Percentiles rank a stretch among this genome's conserved stretches.
Conservation (phyloP, 1,140 invertebrate species). For the Oncopodura yosiiana region DNA sequence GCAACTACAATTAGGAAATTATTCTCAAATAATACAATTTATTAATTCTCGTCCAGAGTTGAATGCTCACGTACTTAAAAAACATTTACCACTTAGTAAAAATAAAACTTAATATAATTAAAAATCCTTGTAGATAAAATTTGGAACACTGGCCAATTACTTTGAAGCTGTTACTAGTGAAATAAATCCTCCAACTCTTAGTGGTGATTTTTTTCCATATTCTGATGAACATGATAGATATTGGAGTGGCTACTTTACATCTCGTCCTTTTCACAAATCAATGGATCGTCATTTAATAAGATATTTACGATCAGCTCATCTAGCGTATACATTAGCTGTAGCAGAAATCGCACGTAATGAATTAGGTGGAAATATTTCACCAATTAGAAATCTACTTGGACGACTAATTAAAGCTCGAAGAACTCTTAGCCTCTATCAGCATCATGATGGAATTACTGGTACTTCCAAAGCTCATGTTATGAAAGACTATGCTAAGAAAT, state of each 20-base stretch:
- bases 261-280: conserved; percentile 86
- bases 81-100: neutral
- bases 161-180: conserved; percentile 68
- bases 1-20: conserved; percentile 87
- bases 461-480: conserved; percentile 85
- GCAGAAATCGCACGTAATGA: conserved; percentile 13
- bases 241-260: conserved; percentile 96
- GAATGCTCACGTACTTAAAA: conserved; percentile 62
- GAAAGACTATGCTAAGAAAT: conserved; percentile 81
- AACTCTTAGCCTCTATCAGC: conserved; percentile 81
- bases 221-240: conserved; percentile 93
- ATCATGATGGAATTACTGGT: conserved; percentile 95
- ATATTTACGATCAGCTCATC: conserved; percentile 43
- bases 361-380: neutral
- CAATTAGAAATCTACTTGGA: conserved; percentile 8
- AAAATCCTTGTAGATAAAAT: conserved; percentile 53
- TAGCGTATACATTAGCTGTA: conserved; percentile 9
- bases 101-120: neutral
- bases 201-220: conserved; percentile 97
- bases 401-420: conserved; percentile 60
- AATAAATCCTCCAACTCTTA: conserved; percentile 55
- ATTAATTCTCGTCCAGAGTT: conserved; percentile 73
- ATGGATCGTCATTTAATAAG: conserved; percentile 76
- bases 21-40: conserved; percentile 83
- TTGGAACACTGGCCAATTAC: conserved; percentile 88